Percentiles rank a stretch among this genome's conserved stretches.
phyloP scores from a whole-genome alignment of 2,113 vertebrate genomes.

The Pogona vitticeps region DNA sequence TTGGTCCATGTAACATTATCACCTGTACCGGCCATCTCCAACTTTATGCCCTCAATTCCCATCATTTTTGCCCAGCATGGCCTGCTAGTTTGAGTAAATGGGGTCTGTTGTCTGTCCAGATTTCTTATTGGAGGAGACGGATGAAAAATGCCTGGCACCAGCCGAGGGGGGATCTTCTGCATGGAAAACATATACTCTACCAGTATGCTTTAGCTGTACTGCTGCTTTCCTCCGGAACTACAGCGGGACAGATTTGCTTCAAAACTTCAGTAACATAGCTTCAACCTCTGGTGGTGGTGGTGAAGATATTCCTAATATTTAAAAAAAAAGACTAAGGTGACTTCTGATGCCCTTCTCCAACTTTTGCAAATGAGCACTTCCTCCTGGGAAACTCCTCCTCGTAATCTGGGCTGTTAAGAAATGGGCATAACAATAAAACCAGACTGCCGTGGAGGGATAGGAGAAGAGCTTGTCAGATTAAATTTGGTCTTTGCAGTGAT shows the following conservation, averaged over 20 bases:
- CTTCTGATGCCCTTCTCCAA: background rate
- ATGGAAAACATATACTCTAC: background rate
- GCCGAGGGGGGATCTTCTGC: no score
- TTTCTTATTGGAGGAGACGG: no score
- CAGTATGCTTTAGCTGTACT: background rate
- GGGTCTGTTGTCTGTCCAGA: background rate
- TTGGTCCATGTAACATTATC: background rate
- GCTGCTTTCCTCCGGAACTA: background rate
- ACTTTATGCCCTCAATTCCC: background rate
- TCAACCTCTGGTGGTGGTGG: background rate
- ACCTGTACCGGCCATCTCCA: no score
- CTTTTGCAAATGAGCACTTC: background rate
- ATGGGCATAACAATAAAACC: background rate
- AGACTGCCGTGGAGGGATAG: background rate
- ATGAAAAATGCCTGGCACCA: no score
- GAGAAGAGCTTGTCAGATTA: background rate
- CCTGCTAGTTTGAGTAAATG: background rate
- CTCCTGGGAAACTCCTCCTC: slow-evolving; percentile 8
- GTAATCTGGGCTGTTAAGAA: slow-evolving; percentile 24
- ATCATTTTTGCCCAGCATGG: background rate
- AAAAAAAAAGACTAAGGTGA: background rate
- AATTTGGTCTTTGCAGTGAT: background rate
- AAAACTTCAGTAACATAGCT: background rate
- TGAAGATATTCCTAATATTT: background rate
- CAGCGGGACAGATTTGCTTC: background rate